Evolutionary conservation across 2,888 invertebrate genomes (phyloP).

Genomic region (Tolmerus cingulatus): DNA sequence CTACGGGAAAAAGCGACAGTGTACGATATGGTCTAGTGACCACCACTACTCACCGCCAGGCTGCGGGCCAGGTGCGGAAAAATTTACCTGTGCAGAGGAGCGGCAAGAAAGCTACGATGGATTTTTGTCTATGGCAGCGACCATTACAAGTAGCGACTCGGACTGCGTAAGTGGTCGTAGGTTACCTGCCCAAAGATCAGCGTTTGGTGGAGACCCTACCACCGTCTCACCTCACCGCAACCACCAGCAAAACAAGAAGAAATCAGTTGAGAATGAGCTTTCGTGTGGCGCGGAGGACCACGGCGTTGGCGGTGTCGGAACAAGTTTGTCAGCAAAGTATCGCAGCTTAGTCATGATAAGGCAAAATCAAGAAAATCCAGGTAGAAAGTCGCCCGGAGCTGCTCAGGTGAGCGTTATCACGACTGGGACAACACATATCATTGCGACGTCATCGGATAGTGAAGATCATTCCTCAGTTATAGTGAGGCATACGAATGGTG

Average conservation of each 20-base stretch:
- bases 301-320: conserved; percentile 53
- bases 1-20: conserved; percentile 36
- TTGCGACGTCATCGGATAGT: conserved; percentile 61
- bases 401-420: conserved; percentile 77
- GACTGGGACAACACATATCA: conserved; percentile 77
- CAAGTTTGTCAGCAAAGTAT: conserved; percentile 71
- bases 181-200: conserved; percentile 31
- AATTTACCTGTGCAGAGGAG: conserved; percentile 18
- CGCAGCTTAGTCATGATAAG: conserved; percentile 74
- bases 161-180: conserved; percentile 13
- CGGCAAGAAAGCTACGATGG: not conserved
- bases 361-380: conserved; percentile 4
- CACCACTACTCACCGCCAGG: not conserved
- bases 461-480: conserved; percentile 64
- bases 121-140: not conserved
- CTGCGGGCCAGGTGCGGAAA: conserved; percentile 35
- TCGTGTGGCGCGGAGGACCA: conserved; percentile 57
- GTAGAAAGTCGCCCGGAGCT: conserved; percentile 3
- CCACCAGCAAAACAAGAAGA: conserved; percentile 2
- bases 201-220: conserved; percentile 19
- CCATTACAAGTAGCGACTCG: not conserved
- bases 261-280: conserved; percentile 59
- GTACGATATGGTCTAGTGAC: conserved; percentile 39
- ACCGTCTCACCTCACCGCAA: conserved; percentile 48
- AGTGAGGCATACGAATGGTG: conserved; percentile 70